Base-by-base conservation (phyloP, 2,888 invertebrate genomes). In the Drosophila neotestacea region DNA sequence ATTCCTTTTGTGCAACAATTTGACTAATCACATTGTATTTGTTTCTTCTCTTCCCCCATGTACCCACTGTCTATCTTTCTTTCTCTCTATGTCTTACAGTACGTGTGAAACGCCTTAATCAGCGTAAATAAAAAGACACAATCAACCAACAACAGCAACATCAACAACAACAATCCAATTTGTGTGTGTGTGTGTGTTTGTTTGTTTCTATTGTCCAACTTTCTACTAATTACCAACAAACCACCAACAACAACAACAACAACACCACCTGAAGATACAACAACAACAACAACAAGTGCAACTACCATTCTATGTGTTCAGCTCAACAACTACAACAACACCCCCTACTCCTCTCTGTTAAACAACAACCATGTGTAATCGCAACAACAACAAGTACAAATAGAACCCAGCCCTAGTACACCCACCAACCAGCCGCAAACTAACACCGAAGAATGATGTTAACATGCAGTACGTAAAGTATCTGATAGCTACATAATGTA, bases 21-120 rank as follows among this genome's bases (percentile, higher is more conserved):
- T 79, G 74, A 89, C 88, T 85, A 85, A 85, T 86, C 70, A 75
- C 48, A 70, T 61, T 65, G 63, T 85, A 71, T 85, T 79, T 84
- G 74, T 89, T 74, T 87, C 73, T 69, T 73, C 52, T 70, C 65
- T 46, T 46, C 56, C 36, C 48, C 50, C 67, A 16, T 22, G 3
- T 22, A 3, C 16, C 71, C 39, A 27, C 48, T 74, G 48, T 67
- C 63, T 63, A 36, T 77, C 68, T 22, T 22, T 80, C 59, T 86
- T 46, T 85, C 46, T 81, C 71, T 87, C 65, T 88, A 62, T 80
- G 76, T 85, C 95, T 94, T 95, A 92, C 97, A 97, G 97, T 97
- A 96, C 96, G 97, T 95, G 96, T 96, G 94, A 95, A 96, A 94
- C 96, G 97, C 94, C 95, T 96, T 94, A 96, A 95, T 95, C 95